A percentile compares a stretch with the other conserved stretches of the same genome.
These are phyloP conservation scores for Bombus vancouverensis DNA, from an alignment of 1,140 invertebrate genomes.

Conservation along the genomic window DNA sequence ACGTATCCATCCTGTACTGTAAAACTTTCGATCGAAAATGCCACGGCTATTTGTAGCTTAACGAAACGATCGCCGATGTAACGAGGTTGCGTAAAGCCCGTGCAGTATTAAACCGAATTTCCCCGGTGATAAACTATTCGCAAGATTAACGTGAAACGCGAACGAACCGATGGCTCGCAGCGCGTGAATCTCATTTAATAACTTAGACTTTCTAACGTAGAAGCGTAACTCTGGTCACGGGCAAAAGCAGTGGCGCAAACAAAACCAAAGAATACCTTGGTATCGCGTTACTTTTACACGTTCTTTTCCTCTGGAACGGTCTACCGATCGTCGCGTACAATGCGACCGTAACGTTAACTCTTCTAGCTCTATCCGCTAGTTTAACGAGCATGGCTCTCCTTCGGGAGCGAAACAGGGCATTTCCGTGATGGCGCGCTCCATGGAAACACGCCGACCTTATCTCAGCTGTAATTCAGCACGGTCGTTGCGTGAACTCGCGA, in stretches of 20 bases:
- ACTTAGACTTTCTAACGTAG: too few species aligned
- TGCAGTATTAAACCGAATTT: constrained; percentile 12
- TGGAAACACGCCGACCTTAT: not conserved
- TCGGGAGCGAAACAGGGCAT: constrained; percentile 18
- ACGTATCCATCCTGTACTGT: not conserved
- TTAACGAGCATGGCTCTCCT: constrained; percentile 38
- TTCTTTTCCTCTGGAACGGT: not conserved
- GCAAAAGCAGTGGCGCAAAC: not conserved
- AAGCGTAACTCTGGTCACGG: not conserved
- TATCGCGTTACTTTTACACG: constrained; percentile 4
- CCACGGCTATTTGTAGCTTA: not conserved
- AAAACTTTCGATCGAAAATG: constrained; percentile 16
- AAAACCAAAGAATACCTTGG: too few species aligned
- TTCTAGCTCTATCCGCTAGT: constrained; percentile 11
- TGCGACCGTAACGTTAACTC: constrained; percentile 50
- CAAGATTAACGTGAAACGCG: not conserved
- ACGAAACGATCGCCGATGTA: constrained; percentile 18
- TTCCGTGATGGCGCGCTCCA: not conserved
- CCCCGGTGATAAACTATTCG: constrained; percentile 5
- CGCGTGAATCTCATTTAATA: constrained; percentile 6
- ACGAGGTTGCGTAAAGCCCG: constrained; percentile 16
- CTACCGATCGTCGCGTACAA: not conserved
- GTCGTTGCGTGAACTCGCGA: constrained; percentile 16
- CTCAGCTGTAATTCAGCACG: not conserved
- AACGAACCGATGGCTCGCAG: not conserved